Conservation (phyloP, 2,797 vertebrate genomes). For the Chloroceryle inda region DNA sequence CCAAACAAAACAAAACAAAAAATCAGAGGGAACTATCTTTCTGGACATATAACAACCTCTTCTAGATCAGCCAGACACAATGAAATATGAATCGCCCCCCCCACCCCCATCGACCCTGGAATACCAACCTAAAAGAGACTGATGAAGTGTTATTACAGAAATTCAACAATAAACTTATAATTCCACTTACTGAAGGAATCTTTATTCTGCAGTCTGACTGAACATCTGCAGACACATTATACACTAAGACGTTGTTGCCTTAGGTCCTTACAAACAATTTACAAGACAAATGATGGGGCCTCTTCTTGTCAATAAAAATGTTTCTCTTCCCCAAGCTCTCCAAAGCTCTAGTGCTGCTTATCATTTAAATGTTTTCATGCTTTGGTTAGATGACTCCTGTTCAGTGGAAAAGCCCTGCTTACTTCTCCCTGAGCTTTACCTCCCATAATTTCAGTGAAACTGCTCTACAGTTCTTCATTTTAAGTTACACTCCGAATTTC, state of each 20-base stretch:
- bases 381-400: neutral
- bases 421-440: neutral
- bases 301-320: neutral
- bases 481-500: neutral
- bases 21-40: neutral
- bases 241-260: neutral
- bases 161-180: neutral
- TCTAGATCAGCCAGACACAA: neutral
- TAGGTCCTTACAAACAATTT: neutral
- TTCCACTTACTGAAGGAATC: neutral
- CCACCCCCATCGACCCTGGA: neutral
- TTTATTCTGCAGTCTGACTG: neutral
- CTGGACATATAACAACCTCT: neutral
- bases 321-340: neutral
- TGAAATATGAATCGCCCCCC: neutral
- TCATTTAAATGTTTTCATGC: neutral
- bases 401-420: neutral
- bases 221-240: neutral
- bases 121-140: neutral
- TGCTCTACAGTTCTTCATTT: neutral
- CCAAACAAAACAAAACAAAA: neutral
- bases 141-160: conserved; percentile 6
- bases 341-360: neutral
- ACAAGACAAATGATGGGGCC: neutral
- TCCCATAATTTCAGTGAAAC: neutral